These are phyloP conservation scores for Macrotrachela quadricornifera DNA, from an alignment of 1,140 invertebrate genomes.

Conservation along the genomic window DNA sequence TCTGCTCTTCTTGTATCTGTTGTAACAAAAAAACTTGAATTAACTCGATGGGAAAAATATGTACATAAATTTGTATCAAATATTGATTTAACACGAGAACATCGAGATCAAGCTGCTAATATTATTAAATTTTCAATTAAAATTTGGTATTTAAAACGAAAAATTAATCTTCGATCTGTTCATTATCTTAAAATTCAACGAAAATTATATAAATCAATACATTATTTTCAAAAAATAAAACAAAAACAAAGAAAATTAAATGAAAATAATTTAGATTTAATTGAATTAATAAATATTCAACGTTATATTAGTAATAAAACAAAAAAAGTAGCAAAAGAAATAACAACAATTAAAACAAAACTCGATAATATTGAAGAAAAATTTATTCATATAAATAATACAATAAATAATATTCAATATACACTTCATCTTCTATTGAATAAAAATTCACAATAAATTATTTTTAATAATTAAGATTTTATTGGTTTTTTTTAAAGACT, in stretches of 20 bases:
- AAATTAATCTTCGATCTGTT: background rate
- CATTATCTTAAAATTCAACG: constrained; percentile 13
- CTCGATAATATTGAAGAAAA: too few relatives aligned
- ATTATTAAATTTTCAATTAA: constrained; percentile 19
- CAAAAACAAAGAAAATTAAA: constrained; percentile 17
- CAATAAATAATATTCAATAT: too few relatives aligned
- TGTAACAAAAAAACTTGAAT: constrained; percentile 13
- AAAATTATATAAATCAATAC: constrained; percentile 20
- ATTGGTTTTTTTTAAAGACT: too few relatives aligned
- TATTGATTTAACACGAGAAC: constrained; percentile 13
- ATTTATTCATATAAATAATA: too few relatives aligned
- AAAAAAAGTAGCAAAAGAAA: too few relatives aligned
- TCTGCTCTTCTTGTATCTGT: constrained; percentile 29
- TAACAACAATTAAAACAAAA: too few relatives aligned
- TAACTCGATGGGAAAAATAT: constrained; percentile 15
- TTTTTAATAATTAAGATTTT: too few relatives aligned
- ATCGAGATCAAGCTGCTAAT: constrained; percentile 15
- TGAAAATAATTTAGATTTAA: constrained; percentile 19
- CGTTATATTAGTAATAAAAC: background rate
- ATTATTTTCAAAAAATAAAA: constrained; percentile 21
- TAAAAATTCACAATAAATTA: too few relatives aligned
- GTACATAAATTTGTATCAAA: constrained; percentile 16
- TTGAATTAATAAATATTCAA: constrained; percentile 20
- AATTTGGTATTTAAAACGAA: constrained; percentile 15
- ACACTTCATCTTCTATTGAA: too few relatives aligned